Percentiles rank a stretch among this genome's conserved stretches.
These are phyloP conservation scores for Phylloscopus trochiloides DNA, from an alignment of 2,113 vertebrate species.

Conservation along the genomic window DNA sequence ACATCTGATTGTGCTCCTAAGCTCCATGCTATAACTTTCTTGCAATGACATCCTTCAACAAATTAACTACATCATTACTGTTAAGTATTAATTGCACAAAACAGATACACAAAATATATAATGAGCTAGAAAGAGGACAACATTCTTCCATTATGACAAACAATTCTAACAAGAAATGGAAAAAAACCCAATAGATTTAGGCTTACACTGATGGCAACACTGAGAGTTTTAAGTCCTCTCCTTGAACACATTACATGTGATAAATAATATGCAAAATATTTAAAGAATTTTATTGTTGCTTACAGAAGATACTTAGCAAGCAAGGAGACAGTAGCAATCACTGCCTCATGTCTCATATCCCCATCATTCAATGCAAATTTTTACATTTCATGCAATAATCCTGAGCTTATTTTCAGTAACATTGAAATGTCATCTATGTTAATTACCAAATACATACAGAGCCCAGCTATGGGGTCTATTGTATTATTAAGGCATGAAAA, in stretches of 20 bases:
- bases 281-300: constrained; percentile 68
- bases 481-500: constrained; percentile 68
- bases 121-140: constrained; percentile 63
- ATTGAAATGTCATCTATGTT: constrained; percentile 61
- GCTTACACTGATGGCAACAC: constrained; percentile 63
- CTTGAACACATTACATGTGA: constrained; percentile 64
- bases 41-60: constrained; percentile 67
- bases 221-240: constrained; percentile 52
- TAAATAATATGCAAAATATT: constrained; percentile 69
- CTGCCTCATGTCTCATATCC: constrained; percentile 61
- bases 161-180: constrained; percentile 57
- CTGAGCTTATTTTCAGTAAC: constrained; percentile 69
- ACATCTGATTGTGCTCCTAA: constrained; percentile 68
- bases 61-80: constrained; percentile 64
- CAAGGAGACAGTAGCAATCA: constrained; percentile 57
- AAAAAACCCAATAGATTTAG: constrained; percentile 39
- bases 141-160: constrained; percentile 62
- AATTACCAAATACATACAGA: constrained; percentile 66
- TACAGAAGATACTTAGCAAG: constrained; percentile 68
- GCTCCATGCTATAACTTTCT: constrained; percentile 63
- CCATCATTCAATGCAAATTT: constrained; percentile 63
- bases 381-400: constrained; percentile 68
- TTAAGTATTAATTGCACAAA: constrained; percentile 67
- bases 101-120: constrained; percentile 65
- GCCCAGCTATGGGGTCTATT: constrained; percentile 36